phyloP scores from a whole-genome alignment of 2,113 vertebrate species.

The Neoarius graeffei region DNA sequence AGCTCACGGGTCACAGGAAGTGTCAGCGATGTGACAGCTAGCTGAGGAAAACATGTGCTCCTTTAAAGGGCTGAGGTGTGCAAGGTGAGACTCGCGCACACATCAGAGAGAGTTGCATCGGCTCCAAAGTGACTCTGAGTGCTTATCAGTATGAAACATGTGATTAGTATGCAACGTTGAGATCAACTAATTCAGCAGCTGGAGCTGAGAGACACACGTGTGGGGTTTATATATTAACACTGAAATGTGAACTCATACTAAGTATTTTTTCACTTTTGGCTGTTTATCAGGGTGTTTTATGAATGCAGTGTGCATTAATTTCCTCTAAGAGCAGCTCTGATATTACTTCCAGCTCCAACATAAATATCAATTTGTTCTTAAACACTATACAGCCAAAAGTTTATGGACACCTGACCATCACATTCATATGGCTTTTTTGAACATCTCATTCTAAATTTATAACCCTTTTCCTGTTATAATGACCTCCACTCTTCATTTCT shows the following conservation, averaged over 20 bases:
- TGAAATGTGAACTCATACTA: neutral
- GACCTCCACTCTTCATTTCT: neutral
- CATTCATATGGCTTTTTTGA: neutral
- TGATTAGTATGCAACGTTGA: neutral
- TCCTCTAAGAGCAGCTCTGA: neutral
- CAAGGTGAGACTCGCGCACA: slow-evolving; percentile 66
- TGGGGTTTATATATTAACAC: neutral
- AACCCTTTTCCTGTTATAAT: neutral
- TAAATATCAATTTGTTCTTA: neutral
- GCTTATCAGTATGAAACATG: neutral
- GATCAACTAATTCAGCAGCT: neutral
- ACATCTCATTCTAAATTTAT: neutral
- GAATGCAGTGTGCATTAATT: neutral
- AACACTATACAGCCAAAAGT: neutral
- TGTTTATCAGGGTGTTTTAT: neutral
- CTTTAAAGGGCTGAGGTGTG: slow-evolving; percentile 68
- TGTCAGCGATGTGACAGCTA: slow-evolving; percentile 70
- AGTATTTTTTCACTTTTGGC: neutral
- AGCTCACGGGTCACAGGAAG: slow-evolving; percentile 74
- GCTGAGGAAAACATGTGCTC: slow-evolving; percentile 70
- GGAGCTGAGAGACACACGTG: neutral
- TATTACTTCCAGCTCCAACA: neutral
- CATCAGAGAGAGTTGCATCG: slow-evolving; percentile 54
- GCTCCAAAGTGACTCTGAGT: slow-evolving; percentile 36
- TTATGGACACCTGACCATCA: neutral